phyloP scores from a whole-genome alignment of 2,888 invertebrate species.

The Leucoptera coffeella region DNA sequence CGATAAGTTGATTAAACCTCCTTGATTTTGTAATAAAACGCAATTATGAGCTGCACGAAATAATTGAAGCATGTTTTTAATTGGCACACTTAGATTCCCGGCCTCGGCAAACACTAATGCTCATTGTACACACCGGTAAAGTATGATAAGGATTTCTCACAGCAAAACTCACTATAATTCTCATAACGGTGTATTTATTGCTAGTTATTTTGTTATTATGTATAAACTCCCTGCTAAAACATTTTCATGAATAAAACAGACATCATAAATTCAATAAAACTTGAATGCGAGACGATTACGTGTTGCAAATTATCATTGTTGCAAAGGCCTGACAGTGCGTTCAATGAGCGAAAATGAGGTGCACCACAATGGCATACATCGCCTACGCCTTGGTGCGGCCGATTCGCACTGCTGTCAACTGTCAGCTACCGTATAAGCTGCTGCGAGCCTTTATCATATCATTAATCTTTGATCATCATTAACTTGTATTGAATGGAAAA shows the following conservation, averaged over 20 bases:
- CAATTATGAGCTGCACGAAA: constrained; percentile 15
- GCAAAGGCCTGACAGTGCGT: no score
- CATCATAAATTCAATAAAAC: constrained; percentile 24
- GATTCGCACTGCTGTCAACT: constrained; percentile 18
- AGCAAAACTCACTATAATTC: no score
- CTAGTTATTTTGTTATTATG: no score
- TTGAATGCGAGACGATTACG: constrained; percentile 33
- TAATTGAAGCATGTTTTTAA: constrained; percentile 15
- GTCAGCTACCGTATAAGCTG: constrained; percentile 30
- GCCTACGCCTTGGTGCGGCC: constrained; percentile 19
- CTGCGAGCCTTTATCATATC: not conserved
- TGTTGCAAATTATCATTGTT: no score
- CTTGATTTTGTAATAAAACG: constrained; percentile 17
- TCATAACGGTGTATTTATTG: no score
- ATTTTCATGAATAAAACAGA: constrained; percentile 9
- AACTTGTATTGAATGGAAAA: no score
- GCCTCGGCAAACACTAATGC: no score
- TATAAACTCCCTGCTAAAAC: no score
- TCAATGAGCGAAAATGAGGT: constrained; percentile 42
- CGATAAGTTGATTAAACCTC: constrained; percentile 12
- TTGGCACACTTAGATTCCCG: constrained; percentile 11
- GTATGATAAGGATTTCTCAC: no score
- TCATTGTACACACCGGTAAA: no score
- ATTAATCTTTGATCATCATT: constrained; percentile 1
- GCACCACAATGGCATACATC: constrained; percentile 26